phyloP scores from a whole-genome alignment of 2,113 vertebrate genomes.

The Archocentrus centrarchus region DNA sequence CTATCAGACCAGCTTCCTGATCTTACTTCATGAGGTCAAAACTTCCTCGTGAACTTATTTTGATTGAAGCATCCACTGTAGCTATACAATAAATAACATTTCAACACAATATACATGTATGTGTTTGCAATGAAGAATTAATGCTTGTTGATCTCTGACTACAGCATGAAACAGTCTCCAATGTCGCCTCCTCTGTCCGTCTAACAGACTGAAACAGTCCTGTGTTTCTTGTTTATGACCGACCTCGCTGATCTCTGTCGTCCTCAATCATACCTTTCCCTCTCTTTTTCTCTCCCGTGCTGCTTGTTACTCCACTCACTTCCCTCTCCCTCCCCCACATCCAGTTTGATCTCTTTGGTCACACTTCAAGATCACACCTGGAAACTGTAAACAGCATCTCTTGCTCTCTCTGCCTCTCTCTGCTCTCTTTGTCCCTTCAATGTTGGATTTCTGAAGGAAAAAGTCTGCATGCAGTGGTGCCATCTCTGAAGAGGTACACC shows the following conservation, averaged over 20 bases:
- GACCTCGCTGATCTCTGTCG: conserved; percentile 44
- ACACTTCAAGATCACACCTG: conserved; percentile 27
- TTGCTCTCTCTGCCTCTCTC: neutral
- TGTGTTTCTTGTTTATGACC: conserved; percentile 56
- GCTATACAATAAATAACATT: neutral
- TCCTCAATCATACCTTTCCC: conserved; percentile 29
- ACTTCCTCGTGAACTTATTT: no score
- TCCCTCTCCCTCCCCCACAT: neutral
- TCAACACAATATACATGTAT: neutral
- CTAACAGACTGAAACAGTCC: conserved; percentile 38
- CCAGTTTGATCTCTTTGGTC: conserved; percentile 35
- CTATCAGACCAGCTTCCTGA: no score
- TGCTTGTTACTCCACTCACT: conserved; percentile 1
- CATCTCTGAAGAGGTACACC: neutral
- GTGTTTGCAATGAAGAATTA: conserved; percentile 2
- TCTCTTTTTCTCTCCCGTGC: neutral
- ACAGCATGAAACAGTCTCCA: conserved; percentile 26
- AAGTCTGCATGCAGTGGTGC: neutral
- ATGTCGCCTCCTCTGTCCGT: conserved; percentile 13
- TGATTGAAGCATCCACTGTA: neutral
- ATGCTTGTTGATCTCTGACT: conserved; percentile 52
- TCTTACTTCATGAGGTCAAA: no score
- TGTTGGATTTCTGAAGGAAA: neutral
- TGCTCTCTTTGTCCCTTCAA: neutral
- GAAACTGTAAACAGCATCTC: conserved; percentile 22